Conservation (phyloP, 2,113 vertebrate genomes). For the Eclectus roratus region DNA sequence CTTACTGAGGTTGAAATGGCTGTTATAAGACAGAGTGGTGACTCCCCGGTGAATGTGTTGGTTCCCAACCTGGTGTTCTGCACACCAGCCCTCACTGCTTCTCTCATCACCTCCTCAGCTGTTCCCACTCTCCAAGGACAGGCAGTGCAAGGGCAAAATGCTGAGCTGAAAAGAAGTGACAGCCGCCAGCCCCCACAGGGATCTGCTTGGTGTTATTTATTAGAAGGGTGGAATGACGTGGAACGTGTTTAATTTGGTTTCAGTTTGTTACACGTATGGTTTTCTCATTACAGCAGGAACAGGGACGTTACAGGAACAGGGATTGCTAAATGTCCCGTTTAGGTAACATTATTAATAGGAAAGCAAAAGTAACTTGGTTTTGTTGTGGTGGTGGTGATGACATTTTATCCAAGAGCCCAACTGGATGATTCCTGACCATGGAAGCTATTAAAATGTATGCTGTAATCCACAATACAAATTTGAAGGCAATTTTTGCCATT, state of each 20-base stretch:
- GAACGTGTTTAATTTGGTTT: background rate
- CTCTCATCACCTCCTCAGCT: constrained; percentile 55
- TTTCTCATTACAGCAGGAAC: background rate
- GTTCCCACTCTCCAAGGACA: background rate
- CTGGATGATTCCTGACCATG: background rate
- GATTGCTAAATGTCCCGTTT: background rate
- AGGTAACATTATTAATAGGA: background rate
- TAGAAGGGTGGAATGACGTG: background rate
- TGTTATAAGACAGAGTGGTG: background rate
- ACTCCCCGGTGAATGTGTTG: rapidly evolving
- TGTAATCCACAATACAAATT: background rate
- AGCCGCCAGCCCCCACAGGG: background rate
- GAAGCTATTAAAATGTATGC: background rate
- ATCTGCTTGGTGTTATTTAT: background rate
- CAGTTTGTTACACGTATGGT: background rate
- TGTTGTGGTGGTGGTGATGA: background rate
- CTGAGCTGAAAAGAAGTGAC: background rate
- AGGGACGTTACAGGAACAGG: background rate
- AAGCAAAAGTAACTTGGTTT: background rate
- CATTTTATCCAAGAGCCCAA: background rate
- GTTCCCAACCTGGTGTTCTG: background rate
- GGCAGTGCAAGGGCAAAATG: background rate
- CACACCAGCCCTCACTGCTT: background rate
- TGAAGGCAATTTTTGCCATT: background rate
- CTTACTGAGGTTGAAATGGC: background rate